Evolutionary conservation across 2,797 vertebrate species (phyloP).

Genomic region (Chaetophractus vellerosus): DNA sequence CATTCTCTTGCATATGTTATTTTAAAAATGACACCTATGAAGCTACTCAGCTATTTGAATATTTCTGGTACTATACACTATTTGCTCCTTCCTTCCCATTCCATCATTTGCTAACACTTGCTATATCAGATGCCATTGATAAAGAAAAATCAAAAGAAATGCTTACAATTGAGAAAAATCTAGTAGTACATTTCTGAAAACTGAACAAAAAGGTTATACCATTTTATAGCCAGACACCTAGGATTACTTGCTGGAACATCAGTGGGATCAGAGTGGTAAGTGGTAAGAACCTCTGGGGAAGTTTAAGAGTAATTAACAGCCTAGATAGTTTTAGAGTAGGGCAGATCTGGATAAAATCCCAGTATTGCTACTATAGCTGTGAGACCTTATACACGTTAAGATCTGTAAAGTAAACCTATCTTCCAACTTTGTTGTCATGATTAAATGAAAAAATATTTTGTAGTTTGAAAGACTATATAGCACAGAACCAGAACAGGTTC

Average conservation of each 20-base stretch:
- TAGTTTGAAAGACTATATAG: not conserved
- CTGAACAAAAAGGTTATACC: conserved; percentile 39
- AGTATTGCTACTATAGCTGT: not conserved
- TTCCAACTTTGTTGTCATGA: conserved; percentile 15
- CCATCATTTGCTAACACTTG: conserved; percentile 59
- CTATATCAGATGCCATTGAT: not conserved
- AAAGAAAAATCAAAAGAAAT: conserved; percentile 25
- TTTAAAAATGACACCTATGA: not conserved
- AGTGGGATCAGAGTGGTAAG: not conserved
- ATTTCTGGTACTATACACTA: not conserved
- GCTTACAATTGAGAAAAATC: conserved; percentile 49
- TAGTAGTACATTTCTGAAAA: conserved; percentile 52
- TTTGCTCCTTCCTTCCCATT: conserved; percentile 14
- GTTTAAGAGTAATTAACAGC: not conserved
- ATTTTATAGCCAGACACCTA: conserved; percentile 19
- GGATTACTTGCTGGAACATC: not conserved
- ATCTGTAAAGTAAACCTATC: conserved; percentile 49
- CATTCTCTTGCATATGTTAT: not conserved
- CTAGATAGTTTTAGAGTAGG: not conserved
- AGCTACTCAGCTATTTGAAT: not conserved
- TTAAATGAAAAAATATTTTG: not conserved
- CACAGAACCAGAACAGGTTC: not conserved
- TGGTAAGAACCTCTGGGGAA: not conserved
- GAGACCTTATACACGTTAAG: not conserved
- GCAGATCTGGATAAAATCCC: conserved; percentile 4